phyloP scores from a whole-genome alignment of 2,888 invertebrate genomes.

The Mythimna pallens region DNA sequence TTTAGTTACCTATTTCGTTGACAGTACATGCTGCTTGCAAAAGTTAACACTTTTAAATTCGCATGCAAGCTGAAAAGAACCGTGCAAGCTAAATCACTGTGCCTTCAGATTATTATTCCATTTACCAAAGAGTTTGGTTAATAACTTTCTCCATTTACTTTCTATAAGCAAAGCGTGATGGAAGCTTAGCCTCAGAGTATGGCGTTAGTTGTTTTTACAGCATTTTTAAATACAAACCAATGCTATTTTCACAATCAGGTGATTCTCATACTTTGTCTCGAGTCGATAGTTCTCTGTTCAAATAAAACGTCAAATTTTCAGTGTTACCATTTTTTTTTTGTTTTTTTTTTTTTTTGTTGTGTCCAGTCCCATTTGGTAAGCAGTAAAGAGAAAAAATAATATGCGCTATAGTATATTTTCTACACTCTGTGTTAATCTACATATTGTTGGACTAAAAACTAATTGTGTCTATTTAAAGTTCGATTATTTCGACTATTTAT shows the following conservation, averaged over 20 bases:
- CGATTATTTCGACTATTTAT: constrained; percentile 58
- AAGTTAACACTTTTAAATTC: constrained; percentile 17
- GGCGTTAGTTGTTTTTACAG: constrained; percentile 76
- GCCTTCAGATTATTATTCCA: constrained; percentile 64
- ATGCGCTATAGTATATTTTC: constrained; percentile 83
- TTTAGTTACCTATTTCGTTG: constrained; percentile 8
- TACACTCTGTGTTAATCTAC: constrained; percentile 67
- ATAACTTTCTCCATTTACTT: constrained; percentile 67
- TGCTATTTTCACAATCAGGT: constrained; percentile 99
- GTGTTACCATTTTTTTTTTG: constrained; percentile 73
- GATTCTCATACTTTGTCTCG: constrained; percentile 99
- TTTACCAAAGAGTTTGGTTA: constrained; percentile 69
- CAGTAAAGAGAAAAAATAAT: constrained; percentile 88
- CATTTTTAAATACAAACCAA: constrained; percentile 93
- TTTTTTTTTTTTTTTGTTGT: constrained; percentile 66
- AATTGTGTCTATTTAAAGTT: constrained; percentile 53
- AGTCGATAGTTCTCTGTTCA: constrained; percentile 98
- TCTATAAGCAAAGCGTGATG: constrained; percentile 83
- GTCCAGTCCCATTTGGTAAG: constrained; percentile 88
- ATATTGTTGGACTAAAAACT: constrained; percentile 48
- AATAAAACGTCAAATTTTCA: constrained; percentile 67
- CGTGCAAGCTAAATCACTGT: constrained; percentile 66
- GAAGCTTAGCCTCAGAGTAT: constrained; percentile 75
- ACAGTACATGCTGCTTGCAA: constrained; percentile 29
- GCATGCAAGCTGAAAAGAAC: constrained; percentile 66